Evolutionary conservation across 2,888 invertebrate genomes (phyloP), one percentile per base, ranked within the genome.

Genomic region (Melanostoma scalare): DNA sequence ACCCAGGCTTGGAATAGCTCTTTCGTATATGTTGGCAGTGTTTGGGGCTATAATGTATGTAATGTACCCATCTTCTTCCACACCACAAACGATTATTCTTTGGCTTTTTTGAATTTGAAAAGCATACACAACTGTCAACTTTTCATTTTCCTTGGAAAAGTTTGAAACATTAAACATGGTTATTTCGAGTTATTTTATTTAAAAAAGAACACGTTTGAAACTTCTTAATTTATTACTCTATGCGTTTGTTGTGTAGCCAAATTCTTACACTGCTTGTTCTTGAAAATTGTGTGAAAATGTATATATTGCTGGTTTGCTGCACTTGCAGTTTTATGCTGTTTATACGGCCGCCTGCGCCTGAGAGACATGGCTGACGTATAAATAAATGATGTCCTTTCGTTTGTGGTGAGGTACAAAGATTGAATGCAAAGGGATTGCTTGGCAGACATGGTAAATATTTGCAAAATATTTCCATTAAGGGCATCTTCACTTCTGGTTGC

Each of bases 401-500:
- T 71, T 38, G 48, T 10, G 3, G 9, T 9, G 4, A 33, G 10
- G 71, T 10, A 9, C n/a, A n/a, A n/a, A n/a, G n/a, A n/a, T n/a
- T n/a, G n/a, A 31, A 42, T 3, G 50, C 10, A n/a, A 38, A 40
- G n/a, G 63, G 53, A 8, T 46, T 46, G 48, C 31, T 4, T 10
- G 72, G 48, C 74, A 74, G 65, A 74, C 74, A 65, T 46, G 40
- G 65, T 46, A 77, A 71, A 71, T 71, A 77, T 77, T 77, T 77
- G 71, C 65, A 71, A 71, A 71, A 77, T 77, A 77, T 77, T 77
- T 71, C 76, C 76, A 77, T 77, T 77, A 77, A 77, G 71, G 71
- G 65, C 71, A 56, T 69, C 58, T 56, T 56, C 61, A 71, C 71
- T 77, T 63, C 56, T 65, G 71, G 63, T 77, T 71, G 71, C 65